Conservation (phyloP, 2,113 vertebrate genomes). For the Syngnathus scovelli region DNA sequence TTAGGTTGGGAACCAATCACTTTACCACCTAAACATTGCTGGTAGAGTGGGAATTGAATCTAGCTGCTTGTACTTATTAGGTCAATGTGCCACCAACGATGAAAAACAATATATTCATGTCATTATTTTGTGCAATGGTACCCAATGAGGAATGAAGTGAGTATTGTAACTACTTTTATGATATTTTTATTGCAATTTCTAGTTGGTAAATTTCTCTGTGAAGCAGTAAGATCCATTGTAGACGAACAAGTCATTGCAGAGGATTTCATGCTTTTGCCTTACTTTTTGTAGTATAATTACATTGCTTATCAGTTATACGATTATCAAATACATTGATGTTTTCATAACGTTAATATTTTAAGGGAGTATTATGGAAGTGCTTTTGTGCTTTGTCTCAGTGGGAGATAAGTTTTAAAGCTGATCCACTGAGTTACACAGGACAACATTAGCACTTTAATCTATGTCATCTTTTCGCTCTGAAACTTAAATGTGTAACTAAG, state of each 20-base stretch:
- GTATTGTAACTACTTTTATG: background rate
- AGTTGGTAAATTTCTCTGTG: conserved; percentile 24
- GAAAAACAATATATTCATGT: no score
- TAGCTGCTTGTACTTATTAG: no score
- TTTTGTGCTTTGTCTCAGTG: conserved; percentile 22
- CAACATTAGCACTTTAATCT: conserved; percentile 48
- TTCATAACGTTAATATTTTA: conserved; percentile 41
- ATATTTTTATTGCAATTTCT: conserved; percentile 10
- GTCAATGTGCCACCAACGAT: no score
- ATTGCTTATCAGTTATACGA: conserved; percentile 46
- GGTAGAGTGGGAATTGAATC: no score
- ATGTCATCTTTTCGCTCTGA: conserved; percentile 41
- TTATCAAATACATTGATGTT: conserved; percentile 43
- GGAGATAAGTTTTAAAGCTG: conserved; percentile 37
- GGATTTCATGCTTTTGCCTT: conserved; percentile 15
- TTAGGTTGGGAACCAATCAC: no score
- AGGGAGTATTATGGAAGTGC: conserved; percentile 9
- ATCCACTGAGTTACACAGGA: conserved; percentile 44
- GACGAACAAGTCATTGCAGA: conserved; percentile 47
- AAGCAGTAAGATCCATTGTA: conserved; percentile 43
- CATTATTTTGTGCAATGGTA: background rate
- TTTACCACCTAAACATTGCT: no score
- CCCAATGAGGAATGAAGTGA: background rate
- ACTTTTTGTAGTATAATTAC: conserved; percentile 51
- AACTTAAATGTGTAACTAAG: conserved; percentile 47